Evolutionary conservation across 2,888 invertebrate species (phyloP).

Genomic region (Tinea trinotella): DNA sequence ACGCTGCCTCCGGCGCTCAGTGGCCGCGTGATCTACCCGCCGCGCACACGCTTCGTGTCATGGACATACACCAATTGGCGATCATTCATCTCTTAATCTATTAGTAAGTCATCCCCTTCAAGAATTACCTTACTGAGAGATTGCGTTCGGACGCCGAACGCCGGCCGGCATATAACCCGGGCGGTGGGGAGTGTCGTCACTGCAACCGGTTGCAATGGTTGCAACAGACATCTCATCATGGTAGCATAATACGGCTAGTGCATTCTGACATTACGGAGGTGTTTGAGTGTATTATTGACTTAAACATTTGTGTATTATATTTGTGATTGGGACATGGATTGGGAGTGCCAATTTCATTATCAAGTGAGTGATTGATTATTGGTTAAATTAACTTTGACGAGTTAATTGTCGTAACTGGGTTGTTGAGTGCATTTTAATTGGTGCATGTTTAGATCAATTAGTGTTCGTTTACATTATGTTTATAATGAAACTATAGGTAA

Average conservation of each 20-base stretch:
- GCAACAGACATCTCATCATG: not conserved
- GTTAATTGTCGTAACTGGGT: not conserved
- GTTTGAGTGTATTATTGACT: not conserved
- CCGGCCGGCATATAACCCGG: constrained; percentile 7
- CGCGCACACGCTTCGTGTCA: constrained; percentile 54
- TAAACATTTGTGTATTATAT: constrained; percentile 3
- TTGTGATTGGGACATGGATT: constrained; percentile 3
- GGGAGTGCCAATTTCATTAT: not conserved
- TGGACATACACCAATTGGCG: constrained; percentile 30
- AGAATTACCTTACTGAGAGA: constrained; percentile 2
- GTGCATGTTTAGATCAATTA: not conserved
- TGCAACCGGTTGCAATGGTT: not conserved
- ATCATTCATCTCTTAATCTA: not conserved
- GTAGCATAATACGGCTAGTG: not conserved
- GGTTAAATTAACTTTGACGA: not conserved
- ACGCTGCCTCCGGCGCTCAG: constrained; percentile 45
- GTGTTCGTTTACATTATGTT: too few relatives aligned
- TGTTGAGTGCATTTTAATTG: not conserved
- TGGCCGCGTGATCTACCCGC: constrained; percentile 64
- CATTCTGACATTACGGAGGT: constrained; percentile 2
- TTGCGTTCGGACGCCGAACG: not conserved
- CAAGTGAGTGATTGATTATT: constrained; percentile 8
- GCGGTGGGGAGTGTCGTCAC: not conserved
- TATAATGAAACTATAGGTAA: too few relatives aligned
- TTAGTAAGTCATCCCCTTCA: constrained; percentile 15